Evolutionary conservation across 64 coral and sea anemone species (phyloP), one percentile per base, ranked within the genome.

Genomic region (Montipora foliosa): DNA sequence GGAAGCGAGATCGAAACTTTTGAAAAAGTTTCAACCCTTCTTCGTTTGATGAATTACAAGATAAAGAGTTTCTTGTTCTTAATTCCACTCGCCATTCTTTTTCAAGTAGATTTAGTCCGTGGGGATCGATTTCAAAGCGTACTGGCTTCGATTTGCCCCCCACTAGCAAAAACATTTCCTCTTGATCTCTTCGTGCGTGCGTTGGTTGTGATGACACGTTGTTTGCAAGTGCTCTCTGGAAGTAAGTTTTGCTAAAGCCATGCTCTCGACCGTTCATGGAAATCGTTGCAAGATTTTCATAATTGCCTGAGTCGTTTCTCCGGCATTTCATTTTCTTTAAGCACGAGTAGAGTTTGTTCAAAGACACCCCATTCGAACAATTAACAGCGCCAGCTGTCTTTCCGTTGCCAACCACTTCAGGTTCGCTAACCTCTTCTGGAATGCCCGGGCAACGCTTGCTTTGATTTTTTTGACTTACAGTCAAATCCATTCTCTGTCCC

Each of bases 81-180:
- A 93, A 67, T 46, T 88, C 87, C 60, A 93, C 60, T 5, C 84
- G 74, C 85, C 85, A 93, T 52, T 93, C 75, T 57, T 74, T 93
- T 74, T 93, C 84, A 11, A 93, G 47, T 52, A 93, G 47, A n/a
- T 88, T 93, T 12, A 93, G 22, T 15, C 74, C 87, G n/a, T 73
- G 67, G 8, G 83, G 84, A 21, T 80, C 80, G 0, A 88, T 87
- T 77, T 88, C 22, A 60, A 88, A 93, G 62, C 92, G 84, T 16
- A 93, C 92, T 2, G 92, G 92, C 51, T 93, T 93, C 16, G 92
- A 93, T 49, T 93, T 93, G 20, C 92, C 92, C 6, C 92, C 92
- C 15, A 93, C 47, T 25, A 88, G 61, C 75, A 93, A 70, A 55
- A 93, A 93, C 8, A 93, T 74, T 50, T 93, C 92, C 68, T 93